phyloP scores from a whole-genome alignment of 1,140 invertebrate genomes.

The Diachasmimorpha longicaudata region DNA sequence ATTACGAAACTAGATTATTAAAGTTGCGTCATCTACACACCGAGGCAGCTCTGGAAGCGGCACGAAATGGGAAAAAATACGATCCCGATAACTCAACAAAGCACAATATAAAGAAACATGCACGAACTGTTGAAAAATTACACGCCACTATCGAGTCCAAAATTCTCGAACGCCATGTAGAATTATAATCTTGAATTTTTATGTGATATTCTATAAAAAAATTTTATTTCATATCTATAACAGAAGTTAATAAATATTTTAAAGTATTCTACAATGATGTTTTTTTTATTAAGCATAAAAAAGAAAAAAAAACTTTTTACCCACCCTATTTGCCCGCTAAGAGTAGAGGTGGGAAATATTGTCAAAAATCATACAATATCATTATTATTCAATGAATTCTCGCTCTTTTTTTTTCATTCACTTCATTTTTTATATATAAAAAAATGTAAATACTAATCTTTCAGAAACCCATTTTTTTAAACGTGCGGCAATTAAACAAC shows the following conservation, averaged over 20 bases:
- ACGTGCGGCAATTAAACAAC: too few relatives aligned
- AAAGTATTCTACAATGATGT: not conserved
- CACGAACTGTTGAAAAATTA: conserved; percentile 84
- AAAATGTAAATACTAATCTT: too few relatives aligned
- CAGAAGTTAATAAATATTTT: not conserved
- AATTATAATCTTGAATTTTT: conserved; percentile 64
- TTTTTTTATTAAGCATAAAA: too few relatives aligned
- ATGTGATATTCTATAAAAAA: not conserved
- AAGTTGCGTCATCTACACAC: conserved; percentile 84
- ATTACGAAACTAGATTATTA: conserved; percentile 85
- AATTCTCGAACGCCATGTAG: conserved; percentile 77
- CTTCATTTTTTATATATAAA: too few relatives aligned
- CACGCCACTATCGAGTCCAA: conserved; percentile 80
- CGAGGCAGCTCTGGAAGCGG: conserved; percentile 66
- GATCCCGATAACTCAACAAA: conserved; percentile 44
- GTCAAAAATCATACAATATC: too few relatives aligned
- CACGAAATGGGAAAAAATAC: conserved; percentile 43
- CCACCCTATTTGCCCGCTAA: too few relatives aligned
- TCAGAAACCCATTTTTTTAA: too few relatives aligned
- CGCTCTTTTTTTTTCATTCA: too few relatives aligned
- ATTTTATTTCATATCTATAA: not conserved
- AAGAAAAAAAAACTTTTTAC: too few relatives aligned
- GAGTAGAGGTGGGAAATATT: too few relatives aligned
- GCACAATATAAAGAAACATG: conserved; percentile 82
- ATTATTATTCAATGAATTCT: too few relatives aligned